Conservation (phyloP, 2,888 invertebrate species). For the Drosophila hamatofila region DNA sequence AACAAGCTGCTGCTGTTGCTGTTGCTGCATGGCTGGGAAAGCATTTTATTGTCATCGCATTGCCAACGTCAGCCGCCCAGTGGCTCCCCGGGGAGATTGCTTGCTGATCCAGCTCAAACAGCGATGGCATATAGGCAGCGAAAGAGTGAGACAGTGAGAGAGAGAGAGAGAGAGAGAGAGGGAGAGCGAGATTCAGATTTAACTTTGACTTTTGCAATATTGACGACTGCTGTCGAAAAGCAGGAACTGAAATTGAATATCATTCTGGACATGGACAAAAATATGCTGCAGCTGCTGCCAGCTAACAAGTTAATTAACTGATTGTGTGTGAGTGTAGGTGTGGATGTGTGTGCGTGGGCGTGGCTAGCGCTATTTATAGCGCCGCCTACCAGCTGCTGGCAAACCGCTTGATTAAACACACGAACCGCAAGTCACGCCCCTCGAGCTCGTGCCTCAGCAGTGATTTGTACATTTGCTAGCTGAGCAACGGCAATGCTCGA, state of each 20-base stretch:
- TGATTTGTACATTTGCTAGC: constrained; percentile 34
- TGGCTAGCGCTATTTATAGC: constrained; percentile 33
- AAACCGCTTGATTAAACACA: constrained; percentile 63
- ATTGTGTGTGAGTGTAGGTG: not conserved
- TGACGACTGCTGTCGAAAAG: constrained; percentile 32
- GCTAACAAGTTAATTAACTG: constrained; percentile 51
- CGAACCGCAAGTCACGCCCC: constrained; percentile 17
- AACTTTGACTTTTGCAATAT: constrained; percentile 48
- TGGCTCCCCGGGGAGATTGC: constrained; percentile 46
- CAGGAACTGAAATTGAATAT: constrained; percentile 47
- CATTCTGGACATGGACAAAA: constrained; percentile 32
- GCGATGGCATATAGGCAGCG: not conserved
- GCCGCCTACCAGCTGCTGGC: constrained; percentile 38
- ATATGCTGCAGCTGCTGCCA: constrained; percentile 36
- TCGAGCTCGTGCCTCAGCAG: not conserved
- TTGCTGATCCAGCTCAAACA: constrained; percentile 53
- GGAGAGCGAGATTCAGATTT: constrained; percentile 20
- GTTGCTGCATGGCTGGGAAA: constrained; percentile 29
- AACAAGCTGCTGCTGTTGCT: constrained; percentile 22
- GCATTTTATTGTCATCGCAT: constrained; percentile 50
- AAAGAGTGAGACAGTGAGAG: not conserved
- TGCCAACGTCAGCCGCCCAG: constrained; percentile 48
- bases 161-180: not conserved
- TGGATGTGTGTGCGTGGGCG: constrained; percentile 1
- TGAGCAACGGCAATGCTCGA: constrained; percentile 6